Evolutionary conservation across 2,797 vertebrate genomes (phyloP), one percentile per base, ranked within the genome.

Genomic region (Alauda arvensis): DNA sequence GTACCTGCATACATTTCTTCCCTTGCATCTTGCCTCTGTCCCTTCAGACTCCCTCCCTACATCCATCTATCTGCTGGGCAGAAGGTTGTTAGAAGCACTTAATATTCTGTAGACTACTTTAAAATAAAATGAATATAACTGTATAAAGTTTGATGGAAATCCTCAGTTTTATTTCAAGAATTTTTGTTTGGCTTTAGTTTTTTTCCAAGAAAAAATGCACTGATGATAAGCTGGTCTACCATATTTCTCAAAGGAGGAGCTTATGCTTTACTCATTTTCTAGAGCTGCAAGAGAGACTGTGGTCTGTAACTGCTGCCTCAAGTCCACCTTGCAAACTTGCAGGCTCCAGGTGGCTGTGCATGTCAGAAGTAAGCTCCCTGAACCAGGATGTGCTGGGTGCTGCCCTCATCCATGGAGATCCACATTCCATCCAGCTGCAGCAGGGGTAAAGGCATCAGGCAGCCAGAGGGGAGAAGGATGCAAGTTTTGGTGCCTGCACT

Each of bases 321-420:
- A 56, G 75, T 37, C 42, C 24, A 14, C n/a, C 34, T 63, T 31
- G 40, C 31, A 42, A 61, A 43, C 31, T 28, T 2, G 1, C 24
- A 18, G 40, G 46, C 34, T 40, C 9, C 4, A 9, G 37, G 53
- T 28, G 25, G 23, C 16, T 2, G 4, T 25, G 14, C 18, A 2
- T 15, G 25, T 26, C 20, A 45, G 57, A n/a, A 53, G 24, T 40
- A 15, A 10, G 18, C 8, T 14, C 24, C 15, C 7, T 7, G 23
- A 55, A 46, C 24, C 8, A 19, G 20, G n/a, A 19, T 20, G n/a
- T n/a, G 65, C 31, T 2, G 1, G 10, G 37, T 4, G 12, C 34
- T 43, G 40, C 28, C 19, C 19, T 49, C 0, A 0, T 14, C 18
- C 11, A 0, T 8, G n/a, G 39, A 21, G 18, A 40, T 48, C 45